These are phyloP conservation scores for Nicator chloris DNA, from an alignment of 2,113 vertebrate genomes.

Conservation along the genomic window DNA sequence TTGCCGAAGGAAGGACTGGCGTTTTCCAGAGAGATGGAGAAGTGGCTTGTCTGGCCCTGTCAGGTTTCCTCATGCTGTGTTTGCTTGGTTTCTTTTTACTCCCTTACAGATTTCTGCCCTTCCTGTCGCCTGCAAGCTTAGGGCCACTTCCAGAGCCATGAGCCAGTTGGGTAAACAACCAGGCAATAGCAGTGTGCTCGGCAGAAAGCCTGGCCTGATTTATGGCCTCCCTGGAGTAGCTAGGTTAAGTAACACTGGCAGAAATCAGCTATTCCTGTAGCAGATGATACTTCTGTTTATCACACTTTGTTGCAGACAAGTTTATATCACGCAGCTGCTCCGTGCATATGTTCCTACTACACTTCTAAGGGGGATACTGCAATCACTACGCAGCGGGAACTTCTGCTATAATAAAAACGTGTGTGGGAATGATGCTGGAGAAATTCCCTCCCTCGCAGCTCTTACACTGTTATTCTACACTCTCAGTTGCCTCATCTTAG, in stretches of 20 bases:
- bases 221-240: neutral
- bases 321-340: conserved; percentile 52
- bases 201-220: conserved; percentile 24
- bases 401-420: conserved; percentile 57
- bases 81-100: neutral
- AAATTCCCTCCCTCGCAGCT: conserved; percentile 42
- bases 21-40: neutral
- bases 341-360: conserved; percentile 33
- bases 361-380: conserved; percentile 16
- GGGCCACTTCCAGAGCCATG: neutral
- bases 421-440: conserved; percentile 49
- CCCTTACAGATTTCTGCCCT: neutral
- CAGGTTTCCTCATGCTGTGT: neutral
- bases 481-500: neutral
- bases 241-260: conserved; percentile 40
- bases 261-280: conserved; percentile 37
- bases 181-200: neutral
- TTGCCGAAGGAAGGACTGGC: neutral
- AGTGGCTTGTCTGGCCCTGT: neutral
- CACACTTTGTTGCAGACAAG: conserved; percentile 20
- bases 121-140: neutral
- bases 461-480: conserved; percentile 32
- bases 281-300: conserved; percentile 51
- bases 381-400: neutral
- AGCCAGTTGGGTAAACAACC: neutral